Base-by-base conservation (phyloP, 2,113 vertebrate genomes). In the Melanotaenia duboulayi region DNA sequence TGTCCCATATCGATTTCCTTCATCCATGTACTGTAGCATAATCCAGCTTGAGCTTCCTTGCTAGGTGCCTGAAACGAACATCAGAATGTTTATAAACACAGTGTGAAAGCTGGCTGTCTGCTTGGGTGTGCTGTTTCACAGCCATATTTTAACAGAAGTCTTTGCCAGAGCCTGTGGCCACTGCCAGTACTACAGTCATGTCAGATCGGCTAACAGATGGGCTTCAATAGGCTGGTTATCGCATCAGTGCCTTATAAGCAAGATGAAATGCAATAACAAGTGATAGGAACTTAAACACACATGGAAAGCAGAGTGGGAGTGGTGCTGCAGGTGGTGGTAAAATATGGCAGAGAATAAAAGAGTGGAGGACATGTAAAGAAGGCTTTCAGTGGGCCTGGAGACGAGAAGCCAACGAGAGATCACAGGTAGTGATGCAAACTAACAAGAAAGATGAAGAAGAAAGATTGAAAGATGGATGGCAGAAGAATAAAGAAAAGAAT, bases 201-300 rank as follows among this genome's bases (percentile, higher is more conserved):
- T 89, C 86, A 85, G 72, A 84, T 84, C 77, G 20, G 67, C 67
- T 80, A 84, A 84, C 88, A 91, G 87, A 92, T 89, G 88, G 90
- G 76, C 70, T 86, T 83, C 85, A 74, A 80, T 32, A 42, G 81
- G 64, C 58, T 66, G 74, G 65, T 82, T 85, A 64, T 71, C 5
- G 13, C 55, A 61, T 39, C 55, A 49, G 51, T 6, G 32, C 59
- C 39, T 79, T 63, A 44, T 59, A 35, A 74, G 73, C 23, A 3
- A 76, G 71, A 76, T 22, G 20, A 70, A 87, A 78, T 62, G 40
- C 54, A 78, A 48, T 25, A 59, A 77, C 78, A 82, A 78, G 39
- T 65, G 60, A 82, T 35, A 57, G 37, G 25, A 76, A 85, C 54
- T 50, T 80, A 68, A 76, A 85, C 51, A 74, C 7, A 61, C 50